Percentiles rank a stretch among this genome's conserved stretches.
phyloP scores from a whole-genome alignment of 2,888 invertebrate species.

The Sminthurinus aureus region DNA sequence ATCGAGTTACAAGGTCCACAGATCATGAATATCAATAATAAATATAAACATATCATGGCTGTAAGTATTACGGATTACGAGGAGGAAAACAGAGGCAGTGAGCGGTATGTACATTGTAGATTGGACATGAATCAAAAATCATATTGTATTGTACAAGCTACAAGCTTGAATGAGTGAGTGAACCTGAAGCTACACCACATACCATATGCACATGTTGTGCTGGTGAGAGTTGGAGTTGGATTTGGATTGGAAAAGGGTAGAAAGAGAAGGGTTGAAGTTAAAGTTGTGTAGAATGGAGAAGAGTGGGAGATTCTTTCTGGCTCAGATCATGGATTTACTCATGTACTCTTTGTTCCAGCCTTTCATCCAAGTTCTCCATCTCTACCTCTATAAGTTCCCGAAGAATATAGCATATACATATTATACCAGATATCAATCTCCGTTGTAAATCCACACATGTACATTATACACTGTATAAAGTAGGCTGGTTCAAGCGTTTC shows the following conservation, averaged over 20 bases:
- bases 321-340: no score
- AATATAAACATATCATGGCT: slow-evolving; percentile 11
- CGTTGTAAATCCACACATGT: background rate
- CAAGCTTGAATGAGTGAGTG: background rate
- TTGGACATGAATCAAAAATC: background rate
- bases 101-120: no score
- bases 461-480: background rate
- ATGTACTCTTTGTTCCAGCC: background rate
- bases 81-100: background rate
- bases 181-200: background rate
- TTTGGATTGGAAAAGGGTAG: background rate
- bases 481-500: no score
- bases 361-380: background rate
- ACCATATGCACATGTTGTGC: background rate
- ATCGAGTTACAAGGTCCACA: slow-evolving; percentile 1
- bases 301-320: background rate
- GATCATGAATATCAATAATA: slow-evolving; percentile 18
- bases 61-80: background rate
- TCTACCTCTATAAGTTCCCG: no score
- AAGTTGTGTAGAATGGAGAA: background rate
- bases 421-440: background rate
- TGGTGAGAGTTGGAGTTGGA: background rate
- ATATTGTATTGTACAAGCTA: background rate
- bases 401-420: background rate
- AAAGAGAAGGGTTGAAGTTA: background rate